Evolutionary conservation across 2,113 vertebrate genomes (phyloP).

Genomic region (Rynchops niger): DNA sequence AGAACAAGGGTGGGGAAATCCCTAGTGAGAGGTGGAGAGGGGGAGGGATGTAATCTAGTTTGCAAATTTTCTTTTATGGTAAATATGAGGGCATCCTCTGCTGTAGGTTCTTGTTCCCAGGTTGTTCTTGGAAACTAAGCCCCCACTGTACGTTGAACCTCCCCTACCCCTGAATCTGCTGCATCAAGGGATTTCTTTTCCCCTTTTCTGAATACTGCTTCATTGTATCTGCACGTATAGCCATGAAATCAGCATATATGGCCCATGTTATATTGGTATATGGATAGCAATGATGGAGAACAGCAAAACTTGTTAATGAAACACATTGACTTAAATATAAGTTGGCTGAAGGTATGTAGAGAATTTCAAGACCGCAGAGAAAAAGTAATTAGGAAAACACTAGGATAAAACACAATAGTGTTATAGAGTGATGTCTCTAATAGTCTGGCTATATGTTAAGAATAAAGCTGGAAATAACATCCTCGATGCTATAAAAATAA

Average conservation of each 20-base stretch:
- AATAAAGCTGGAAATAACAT: neutral
- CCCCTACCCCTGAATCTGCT: neutral
- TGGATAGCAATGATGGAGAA: neutral
- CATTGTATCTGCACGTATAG: neutral
- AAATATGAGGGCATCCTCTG: neutral
- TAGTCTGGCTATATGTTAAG: neutral
- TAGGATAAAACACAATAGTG: neutral
- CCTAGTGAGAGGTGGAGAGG: neutral
- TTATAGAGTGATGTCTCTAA: neutral
- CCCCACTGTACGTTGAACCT: neutral
- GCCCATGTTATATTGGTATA: neutral
- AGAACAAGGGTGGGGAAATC: neutral
- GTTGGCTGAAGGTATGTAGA: neutral
- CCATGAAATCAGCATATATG: neutral
- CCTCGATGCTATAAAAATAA: neutral
- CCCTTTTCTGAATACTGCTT: neutral
- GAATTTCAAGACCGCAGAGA: neutral
- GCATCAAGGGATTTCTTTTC: neutral
- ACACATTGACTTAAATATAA: neutral
- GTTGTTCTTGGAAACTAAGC: neutral
- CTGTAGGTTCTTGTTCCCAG: neutral
- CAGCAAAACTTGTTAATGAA: neutral
- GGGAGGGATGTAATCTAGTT: neutral
- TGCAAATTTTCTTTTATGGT: neutral
- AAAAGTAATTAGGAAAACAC: neutral